Percentiles rank a stretch among this genome's conserved stretches.
Conservation (phyloP, 37 sponge, comb jelly and placozoan genomes). For the Beroe ovata region DNA sequence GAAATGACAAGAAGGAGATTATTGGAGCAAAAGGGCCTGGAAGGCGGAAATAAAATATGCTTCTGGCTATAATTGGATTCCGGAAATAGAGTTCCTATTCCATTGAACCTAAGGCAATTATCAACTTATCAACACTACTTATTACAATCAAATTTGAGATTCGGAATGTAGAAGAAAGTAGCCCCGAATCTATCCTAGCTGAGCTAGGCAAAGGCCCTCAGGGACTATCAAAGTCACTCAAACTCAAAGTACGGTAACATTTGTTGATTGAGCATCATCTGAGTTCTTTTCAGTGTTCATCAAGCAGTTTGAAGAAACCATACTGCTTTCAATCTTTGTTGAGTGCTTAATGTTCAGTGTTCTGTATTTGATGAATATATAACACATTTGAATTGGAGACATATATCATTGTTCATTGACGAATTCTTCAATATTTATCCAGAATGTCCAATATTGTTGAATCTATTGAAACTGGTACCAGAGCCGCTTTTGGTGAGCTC, state of each 20-base stretch:
- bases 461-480: not conserved
- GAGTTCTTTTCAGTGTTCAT: not conserved
- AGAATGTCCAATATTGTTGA: not conserved
- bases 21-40: no score
- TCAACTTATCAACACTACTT: not conserved
- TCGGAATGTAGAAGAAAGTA: not conserved
- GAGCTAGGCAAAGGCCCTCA: not conserved
- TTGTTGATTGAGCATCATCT: not conserved
- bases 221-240: not conserved
- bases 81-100: no score
- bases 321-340: not conserved
- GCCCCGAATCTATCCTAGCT: not conserved
- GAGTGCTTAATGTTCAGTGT: not conserved
- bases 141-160: not conserved
- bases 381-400: not conserved
- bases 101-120: not conserved
- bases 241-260: not conserved
- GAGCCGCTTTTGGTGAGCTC: not conserved
- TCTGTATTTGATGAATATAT: not conserved
- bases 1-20: no score
- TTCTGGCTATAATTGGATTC: no score
- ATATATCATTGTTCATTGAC: not conserved
- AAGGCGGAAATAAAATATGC: no score
- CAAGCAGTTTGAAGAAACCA: not conserved
- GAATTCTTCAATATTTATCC: not conserved